Conservation (phyloP, 2,797 vertebrate genomes). For the Takifugu ocellatus region DNA sequence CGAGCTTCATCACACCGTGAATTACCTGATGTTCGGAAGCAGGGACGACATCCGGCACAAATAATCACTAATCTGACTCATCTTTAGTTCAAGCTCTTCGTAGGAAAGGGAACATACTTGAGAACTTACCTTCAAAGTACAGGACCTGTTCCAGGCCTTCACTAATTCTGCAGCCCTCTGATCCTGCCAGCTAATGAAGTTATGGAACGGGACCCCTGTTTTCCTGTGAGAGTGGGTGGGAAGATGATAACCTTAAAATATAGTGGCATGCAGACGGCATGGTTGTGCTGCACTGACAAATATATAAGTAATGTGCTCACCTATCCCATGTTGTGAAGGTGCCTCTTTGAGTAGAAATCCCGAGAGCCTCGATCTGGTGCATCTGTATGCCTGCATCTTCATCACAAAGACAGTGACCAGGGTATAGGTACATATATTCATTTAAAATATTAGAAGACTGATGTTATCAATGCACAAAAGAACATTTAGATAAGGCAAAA, state of each 20-base stretch:
- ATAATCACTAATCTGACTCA: not conserved
- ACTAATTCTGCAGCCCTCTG: constrained; percentile 84
- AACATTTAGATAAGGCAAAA: too few species aligned
- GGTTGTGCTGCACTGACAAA: not conserved
- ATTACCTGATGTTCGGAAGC: constrained; percentile 68
- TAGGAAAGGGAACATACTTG: too few species aligned
- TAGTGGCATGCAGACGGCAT: not conserved
- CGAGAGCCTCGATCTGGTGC: constrained; percentile 84
- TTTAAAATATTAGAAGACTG: too few species aligned
- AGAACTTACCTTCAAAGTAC: constrained; percentile 83
- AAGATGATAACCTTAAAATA: too few species aligned
- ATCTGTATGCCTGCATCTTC: constrained; percentile 86
- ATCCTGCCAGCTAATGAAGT: constrained; percentile 98
- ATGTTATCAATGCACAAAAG: too few species aligned
- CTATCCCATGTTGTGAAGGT: constrained; percentile 95
- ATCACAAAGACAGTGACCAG: not conserved
- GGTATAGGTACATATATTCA: not conserved
- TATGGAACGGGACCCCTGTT: constrained; percentile 91
- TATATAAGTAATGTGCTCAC: constrained; percentile 52
- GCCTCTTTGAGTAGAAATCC: constrained; percentile 89
- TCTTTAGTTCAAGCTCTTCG: not conserved
- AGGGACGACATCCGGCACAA: not conserved
- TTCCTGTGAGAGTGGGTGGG: constrained; percentile 67
- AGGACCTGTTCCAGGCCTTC: constrained; percentile 88
- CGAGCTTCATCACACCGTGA: constrained; percentile 76